Evolutionary conservation across 1,140 invertebrate genomes (phyloP), one percentile per base, ranked within the genome.

Genomic region (Drosophila pruinosa): DNA sequence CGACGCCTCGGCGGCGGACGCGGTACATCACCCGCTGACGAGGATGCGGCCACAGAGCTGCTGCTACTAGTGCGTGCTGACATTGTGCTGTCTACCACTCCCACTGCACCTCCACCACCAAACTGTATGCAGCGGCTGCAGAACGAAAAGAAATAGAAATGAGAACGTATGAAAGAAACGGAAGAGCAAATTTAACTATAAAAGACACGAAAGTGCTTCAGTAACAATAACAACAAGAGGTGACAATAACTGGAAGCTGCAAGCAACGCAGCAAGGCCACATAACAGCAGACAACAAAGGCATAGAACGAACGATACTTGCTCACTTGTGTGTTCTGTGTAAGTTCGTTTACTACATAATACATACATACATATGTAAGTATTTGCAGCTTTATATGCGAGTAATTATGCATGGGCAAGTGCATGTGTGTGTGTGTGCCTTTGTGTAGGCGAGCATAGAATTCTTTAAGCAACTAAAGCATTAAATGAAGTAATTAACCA

Each of bases 1-100:
- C 89, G 74, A 45, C 89, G 75, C 6, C 89, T 74, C 4, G 89
- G 89, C 10, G 89, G 89, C 21, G 89, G 89, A 48, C 89, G 79
- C 64, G 89, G 85, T 59, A 79, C 85, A 43, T 89, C 78, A 14
- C 57, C 22, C 38, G 69, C 65, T 34, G 70, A 59, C 10, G 83
- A 72, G 38, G 78, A 48, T 17, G 68, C 58, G 47, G 24, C 62
- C 53, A 53, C 10, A 19, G 21, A 38, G 63, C 53, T 50, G 62
- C 54, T 48, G 19, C 59, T 75, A 34, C 69, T 86, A 59, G 75
- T 80, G 70, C 83, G 83, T 61, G 74, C 71, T 56, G 83, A 86
- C 82, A 86, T 86, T 56, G 34, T 64, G 36, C 39, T 39, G 21
- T 7, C 34, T 52, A n/a, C n/a, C n/a, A n/a, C n/a, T 34, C 12